Conservation (phyloP, 2,797 vertebrate genomes). For the Chelon auratus region DNA sequence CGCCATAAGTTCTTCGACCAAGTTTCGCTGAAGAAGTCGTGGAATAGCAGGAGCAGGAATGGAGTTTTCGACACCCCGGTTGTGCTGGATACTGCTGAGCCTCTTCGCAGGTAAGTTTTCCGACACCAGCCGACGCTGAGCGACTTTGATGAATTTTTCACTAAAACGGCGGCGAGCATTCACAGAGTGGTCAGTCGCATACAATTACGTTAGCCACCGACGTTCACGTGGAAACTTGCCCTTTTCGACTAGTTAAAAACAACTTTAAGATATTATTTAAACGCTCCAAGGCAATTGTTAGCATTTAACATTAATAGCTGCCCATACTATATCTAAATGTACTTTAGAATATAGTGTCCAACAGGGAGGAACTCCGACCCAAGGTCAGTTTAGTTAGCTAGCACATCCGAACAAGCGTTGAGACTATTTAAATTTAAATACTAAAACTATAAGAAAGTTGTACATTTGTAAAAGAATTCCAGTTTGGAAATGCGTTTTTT, state of each 20-base stretch:
- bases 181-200: constrained; percentile 16
- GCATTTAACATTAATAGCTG: not conserved
- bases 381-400: constrained; percentile 46
- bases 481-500: not conserved
- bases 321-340: not conserved
- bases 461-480: not conserved
- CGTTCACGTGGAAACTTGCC: not conserved
- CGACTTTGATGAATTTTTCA: constrained; percentile 30
- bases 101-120: constrained; percentile 78
- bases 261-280: not conserved
- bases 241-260: not conserved
- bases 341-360: not conserved
- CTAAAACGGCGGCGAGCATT: constrained; percentile 13
- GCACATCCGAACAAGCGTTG: not conserved
- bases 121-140: not conserved
- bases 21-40: constrained; percentile 59
- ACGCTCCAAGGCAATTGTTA: not conserved
- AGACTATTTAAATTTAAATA: rapidly evolving
- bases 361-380: constrained; percentile 28
- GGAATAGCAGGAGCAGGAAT: constrained; percentile 68
- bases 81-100: constrained; percentile 58
- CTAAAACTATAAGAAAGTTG: not conserved
- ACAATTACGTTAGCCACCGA: not conserved
- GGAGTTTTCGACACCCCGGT: constrained; percentile 50
- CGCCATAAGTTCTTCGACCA: constrained; percentile 60